A percentile compares a stretch with the other conserved stretches of the same genome.
phyloP scores from a whole-genome alignment of 2,113 vertebrate genomes.

The Eurypyga helias region DNA sequence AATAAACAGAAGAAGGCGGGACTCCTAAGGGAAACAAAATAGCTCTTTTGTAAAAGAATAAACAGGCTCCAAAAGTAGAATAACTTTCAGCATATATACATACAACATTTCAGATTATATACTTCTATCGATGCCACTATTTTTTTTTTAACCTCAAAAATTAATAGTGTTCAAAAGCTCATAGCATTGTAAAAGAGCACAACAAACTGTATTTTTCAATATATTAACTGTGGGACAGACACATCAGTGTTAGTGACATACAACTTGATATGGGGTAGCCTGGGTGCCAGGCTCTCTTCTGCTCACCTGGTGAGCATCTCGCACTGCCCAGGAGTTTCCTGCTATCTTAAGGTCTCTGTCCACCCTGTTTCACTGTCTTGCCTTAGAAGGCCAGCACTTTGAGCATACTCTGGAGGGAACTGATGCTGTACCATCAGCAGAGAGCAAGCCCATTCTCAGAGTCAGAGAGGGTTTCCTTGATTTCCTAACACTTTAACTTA shows the following conservation, averaged over 20 bases:
- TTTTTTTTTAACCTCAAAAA: not conserved
- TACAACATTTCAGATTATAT: not conserved
- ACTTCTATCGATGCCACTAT: not conserved
- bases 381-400: not conserved
- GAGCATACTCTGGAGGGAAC: rapidly evolving
- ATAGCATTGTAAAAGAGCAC: not conserved
- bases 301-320: not conserved
- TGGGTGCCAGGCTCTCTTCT: not conserved
- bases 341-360: not conserved
- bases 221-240: not conserved
- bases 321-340: not conserved
- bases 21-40: not conserved
- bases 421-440: not conserved
- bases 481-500: not conserved
- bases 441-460: not conserved
- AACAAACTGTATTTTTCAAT: not conserved
- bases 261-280: not conserved
- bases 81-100: not conserved
- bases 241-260: not conserved
- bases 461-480: not conserved
- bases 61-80: not conserved
- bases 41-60: not conserved
- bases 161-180: not conserved
- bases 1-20: not conserved
- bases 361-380: not conserved